phyloP scores from a whole-genome alignment of 2,888 invertebrate species.

The Phrixothrix hirtus region DNA sequence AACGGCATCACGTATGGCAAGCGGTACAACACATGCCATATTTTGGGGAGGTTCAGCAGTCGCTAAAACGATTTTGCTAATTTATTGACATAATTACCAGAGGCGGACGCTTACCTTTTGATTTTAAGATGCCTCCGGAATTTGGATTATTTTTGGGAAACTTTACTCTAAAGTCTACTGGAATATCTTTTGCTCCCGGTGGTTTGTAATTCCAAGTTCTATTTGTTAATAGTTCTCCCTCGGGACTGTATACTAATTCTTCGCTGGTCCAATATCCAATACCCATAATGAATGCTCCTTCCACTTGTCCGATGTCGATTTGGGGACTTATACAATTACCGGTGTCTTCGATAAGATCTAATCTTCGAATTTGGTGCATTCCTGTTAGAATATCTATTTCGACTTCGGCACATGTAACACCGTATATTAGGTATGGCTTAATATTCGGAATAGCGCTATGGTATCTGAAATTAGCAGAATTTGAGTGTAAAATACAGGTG shows the following conservation, averaged over 20 bases:
- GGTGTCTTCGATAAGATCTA: conserved; percentile 74
- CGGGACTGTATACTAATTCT: conserved; percentile 66
- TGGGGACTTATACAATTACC: conserved; percentile 73
- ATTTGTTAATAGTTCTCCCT: conserved; percentile 70
- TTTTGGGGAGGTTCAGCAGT: conserved; percentile 67
- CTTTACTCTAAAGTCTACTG: conserved; percentile 73
- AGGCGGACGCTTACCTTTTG: conserved; percentile 63
- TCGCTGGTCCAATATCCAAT: conserved; percentile 76
- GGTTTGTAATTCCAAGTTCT: conserved; percentile 81
- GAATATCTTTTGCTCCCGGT: conserved; percentile 76
- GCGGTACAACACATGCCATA: conserved; percentile 57
- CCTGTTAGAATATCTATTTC: conserved; percentile 81
- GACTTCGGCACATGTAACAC: conserved; percentile 67
- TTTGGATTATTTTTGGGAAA: conserved; percentile 68
- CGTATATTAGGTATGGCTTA: conserved; percentile 66
- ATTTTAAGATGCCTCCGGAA: conserved; percentile 68
- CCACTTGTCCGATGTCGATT: conserved; percentile 76
- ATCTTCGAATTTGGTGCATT: conserved; percentile 67
- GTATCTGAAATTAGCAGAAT: no score
- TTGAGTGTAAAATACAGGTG: no score
- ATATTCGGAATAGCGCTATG: conserved; percentile 19
- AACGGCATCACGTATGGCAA: conserved; percentile 45
- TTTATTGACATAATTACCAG: conserved; percentile 1
- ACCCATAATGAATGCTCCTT: conserved; percentile 66
- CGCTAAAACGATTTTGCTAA: conserved; percentile 54